A percentile compares a stretch with the other conserved stretches of the same genome.
phyloP scores from a whole-genome alignment of 2,113 vertebrate species.

The Penelope pileata region DNA sequence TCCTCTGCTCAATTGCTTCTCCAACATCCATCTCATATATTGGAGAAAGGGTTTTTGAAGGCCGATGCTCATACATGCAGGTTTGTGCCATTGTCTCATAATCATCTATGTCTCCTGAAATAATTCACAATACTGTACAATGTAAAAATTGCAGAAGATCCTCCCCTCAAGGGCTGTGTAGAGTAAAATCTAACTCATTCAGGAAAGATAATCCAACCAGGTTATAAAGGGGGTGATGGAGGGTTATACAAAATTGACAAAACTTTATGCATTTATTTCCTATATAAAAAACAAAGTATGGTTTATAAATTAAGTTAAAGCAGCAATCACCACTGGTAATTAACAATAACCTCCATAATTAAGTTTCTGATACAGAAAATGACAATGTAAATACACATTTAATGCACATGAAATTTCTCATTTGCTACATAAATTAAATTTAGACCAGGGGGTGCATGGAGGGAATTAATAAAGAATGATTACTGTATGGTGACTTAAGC shows the following conservation, averaged over 20 bases:
- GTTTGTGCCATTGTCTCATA: conserved; percentile 97
- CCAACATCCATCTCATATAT: conserved; percentile 95
- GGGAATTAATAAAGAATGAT: conserved; percentile 49
- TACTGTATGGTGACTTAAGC: conserved; percentile 71
- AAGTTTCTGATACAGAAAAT: conserved; percentile 84
- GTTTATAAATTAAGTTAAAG: conserved; percentile 75
- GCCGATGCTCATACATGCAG: conserved; percentile 92
- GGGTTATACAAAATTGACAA: conserved; percentile 76
- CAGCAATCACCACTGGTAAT: conserved; percentile 75
- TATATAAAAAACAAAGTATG: conserved; percentile 72
- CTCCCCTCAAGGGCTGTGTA: conserved; percentile 78
- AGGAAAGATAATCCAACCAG: conserved; percentile 71
- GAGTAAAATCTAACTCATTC: conserved; percentile 77
- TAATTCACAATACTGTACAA: conserved; percentile 99
- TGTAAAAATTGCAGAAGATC: conserved; percentile 88
- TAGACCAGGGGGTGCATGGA: conserved; percentile 59
- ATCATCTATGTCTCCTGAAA: conserved; percentile 99
- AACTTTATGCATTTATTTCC: conserved; percentile 75
- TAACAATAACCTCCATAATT: conserved; percentile 77
- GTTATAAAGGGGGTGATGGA: conserved; percentile 63
- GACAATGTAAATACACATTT: conserved; percentile 79
- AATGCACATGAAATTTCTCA: conserved; percentile 74
- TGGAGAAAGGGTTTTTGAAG: conserved; percentile 96
- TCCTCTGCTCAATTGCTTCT: conserved; percentile 88
- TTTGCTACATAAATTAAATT: conserved; percentile 77